Evolutionary conservation across 1,140 invertebrate genomes (phyloP).

Genomic region (Rhizoglyphus robini): DNA sequence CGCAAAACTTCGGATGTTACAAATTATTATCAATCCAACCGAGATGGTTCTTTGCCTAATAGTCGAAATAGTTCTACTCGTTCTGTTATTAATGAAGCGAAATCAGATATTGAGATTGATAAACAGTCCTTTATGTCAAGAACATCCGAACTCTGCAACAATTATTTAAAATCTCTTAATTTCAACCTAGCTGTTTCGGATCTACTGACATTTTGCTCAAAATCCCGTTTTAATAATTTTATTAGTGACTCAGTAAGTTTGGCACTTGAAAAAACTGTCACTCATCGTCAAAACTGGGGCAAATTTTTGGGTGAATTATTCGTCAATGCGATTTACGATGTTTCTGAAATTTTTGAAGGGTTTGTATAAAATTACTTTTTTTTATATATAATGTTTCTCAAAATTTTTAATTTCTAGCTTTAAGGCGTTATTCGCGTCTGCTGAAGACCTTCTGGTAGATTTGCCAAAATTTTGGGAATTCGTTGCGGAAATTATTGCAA

Average conservation of each 20-base stretch:
- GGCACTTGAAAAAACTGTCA: neutral
- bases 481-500: neutral
- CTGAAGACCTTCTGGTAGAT: neutral
- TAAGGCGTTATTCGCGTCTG: neutral
- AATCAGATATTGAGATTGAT: neutral
- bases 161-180: neutral
- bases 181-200: neutral
- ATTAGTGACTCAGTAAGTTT: neutral
- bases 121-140: neutral
- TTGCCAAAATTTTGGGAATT: neutral
- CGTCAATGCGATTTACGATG: neutral
- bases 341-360: neutral
- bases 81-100: neutral
- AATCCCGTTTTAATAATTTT: neutral
- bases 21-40: neutral
- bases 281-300: neutral
- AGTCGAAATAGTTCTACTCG: neutral
- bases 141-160: neutral
- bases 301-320: neutral
- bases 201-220: neutral
- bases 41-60: neutral
- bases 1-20: neutral
- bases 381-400: too few relatives aligned
- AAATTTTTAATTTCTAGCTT: too few relatives aligned
- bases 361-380: too few relatives aligned